phyloP scores from a whole-genome alignment of 2,113 vertebrate species.

The Nestor notabilis region DNA sequence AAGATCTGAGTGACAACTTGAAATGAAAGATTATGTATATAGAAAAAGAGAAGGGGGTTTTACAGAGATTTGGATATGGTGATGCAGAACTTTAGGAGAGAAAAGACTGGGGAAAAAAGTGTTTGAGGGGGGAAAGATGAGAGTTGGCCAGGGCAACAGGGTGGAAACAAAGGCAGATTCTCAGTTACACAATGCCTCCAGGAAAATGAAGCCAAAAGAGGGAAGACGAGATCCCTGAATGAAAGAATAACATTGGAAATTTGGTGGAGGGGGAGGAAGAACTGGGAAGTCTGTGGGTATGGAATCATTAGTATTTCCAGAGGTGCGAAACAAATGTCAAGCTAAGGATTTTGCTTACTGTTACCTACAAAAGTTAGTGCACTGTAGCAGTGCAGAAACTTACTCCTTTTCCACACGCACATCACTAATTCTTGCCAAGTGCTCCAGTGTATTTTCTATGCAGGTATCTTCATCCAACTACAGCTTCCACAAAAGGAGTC shows the following conservation, averaged over 20 bases:
- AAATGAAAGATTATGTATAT: neutral
- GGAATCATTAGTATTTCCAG: neutral
- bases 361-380: neutral
- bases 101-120: neutral
- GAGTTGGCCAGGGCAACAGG: neutral
- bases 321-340: neutral
- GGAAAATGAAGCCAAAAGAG: neutral
- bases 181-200: neutral
- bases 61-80: neutral
- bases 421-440: neutral
- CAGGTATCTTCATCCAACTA: neutral
- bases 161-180: neutral
- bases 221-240: neutral
- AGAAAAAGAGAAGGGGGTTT: neutral
- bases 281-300: neutral
- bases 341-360: neutral
- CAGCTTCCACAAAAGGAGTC: neutral
- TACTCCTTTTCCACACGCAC: neutral
- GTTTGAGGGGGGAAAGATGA: neutral
- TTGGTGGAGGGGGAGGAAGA: neutral
- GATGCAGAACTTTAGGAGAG: neutral
- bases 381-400: neutral
- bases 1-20: neutral
- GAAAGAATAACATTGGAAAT: neutral
- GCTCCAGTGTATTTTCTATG: neutral